Evolutionary conservation across 1,140 invertebrate genomes (phyloP), one percentile per base, ranked within the genome.

Genomic region (Cataglyphis hispanica): DNA sequence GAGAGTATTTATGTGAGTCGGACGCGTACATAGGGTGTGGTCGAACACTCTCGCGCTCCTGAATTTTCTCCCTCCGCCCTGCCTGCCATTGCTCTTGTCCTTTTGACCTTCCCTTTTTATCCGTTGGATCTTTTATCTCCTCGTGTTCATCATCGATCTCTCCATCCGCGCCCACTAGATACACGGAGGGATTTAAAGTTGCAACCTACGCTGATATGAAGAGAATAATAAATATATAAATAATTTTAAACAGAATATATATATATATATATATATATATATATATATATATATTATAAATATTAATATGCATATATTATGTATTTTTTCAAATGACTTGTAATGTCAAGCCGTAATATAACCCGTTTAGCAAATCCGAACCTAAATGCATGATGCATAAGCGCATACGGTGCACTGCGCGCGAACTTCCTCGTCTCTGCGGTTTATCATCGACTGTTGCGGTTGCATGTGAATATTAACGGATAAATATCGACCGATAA

Each of bases 21-120:
- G 69, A 67, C 69, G 43, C 72, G 60, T 40, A 58, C 56, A 13
- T 43, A 89, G 87, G 88, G 85, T 81, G 87, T 89, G 46, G 60
- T 67, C 74, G 88, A 56, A 63, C 88, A 85, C 81, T 88, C 89
- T 89, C 77, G 76, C 27, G 64, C 76, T 86, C 56, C 56, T 84
- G 46, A 61, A 86, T 70, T 76, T 87, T 46, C 80, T 81, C 87
- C 43, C 74, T 69, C 69, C 0, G 43, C 22, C 72, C 40, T 84
- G 40, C 40, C 43, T 50, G 8, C 50, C 25, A 1, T 70, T 50
- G 53, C 70, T 64, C n/a, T 87, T 72, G 70, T 90, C 74, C 27
- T 70, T 77, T 50, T 43, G 31, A 61, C 40, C 22, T 84, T 50
- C 5, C 60, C 77, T 16, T 53, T 27, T 16, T 31, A 34, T 74